Evolutionary conservation across 2,888 invertebrate species (phyloP).

Genomic region (Nemoura dubitans): DNA sequence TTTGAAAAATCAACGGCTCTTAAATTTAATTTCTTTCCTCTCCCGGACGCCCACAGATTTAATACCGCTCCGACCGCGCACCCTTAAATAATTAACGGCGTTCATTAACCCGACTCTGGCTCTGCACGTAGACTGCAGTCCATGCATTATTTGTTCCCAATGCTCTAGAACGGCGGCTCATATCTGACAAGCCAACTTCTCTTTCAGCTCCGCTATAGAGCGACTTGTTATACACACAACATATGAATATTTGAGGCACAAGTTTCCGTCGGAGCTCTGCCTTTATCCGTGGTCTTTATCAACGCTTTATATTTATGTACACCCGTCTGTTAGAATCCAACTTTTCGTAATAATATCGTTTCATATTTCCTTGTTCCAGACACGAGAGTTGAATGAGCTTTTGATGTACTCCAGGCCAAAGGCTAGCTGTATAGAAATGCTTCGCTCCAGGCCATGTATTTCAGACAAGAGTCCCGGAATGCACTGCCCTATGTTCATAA

Average conservation of each 20-base stretch:
- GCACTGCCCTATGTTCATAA: too few relatives aligned
- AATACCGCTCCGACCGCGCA: background rate
- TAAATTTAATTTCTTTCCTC: background rate
- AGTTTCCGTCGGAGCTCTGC: background rate
- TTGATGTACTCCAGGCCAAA: background rate
- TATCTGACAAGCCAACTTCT: background rate
- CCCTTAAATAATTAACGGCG: constrained; percentile 17
- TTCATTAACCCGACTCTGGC: constrained; percentile 14
- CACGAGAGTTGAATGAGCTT: background rate
- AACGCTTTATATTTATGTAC: background rate
- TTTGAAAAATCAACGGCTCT: background rate
- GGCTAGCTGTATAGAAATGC: background rate
- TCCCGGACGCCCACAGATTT: background rate
- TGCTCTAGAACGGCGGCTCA: background rate
- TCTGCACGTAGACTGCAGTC: background rate
- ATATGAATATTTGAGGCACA: constrained; percentile 1
- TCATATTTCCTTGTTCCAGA: background rate
- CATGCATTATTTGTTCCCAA: background rate
- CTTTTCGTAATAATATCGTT: background rate
- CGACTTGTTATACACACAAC: background rate
- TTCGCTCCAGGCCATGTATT: background rate
- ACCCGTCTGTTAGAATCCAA: background rate
- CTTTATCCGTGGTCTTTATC: background rate
- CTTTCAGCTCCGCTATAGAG: background rate
- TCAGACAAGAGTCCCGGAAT: too few relatives aligned